phyloP scores from a whole-genome alignment of 2,888 invertebrate species.

The Alviniconcha strummeri region DNA sequence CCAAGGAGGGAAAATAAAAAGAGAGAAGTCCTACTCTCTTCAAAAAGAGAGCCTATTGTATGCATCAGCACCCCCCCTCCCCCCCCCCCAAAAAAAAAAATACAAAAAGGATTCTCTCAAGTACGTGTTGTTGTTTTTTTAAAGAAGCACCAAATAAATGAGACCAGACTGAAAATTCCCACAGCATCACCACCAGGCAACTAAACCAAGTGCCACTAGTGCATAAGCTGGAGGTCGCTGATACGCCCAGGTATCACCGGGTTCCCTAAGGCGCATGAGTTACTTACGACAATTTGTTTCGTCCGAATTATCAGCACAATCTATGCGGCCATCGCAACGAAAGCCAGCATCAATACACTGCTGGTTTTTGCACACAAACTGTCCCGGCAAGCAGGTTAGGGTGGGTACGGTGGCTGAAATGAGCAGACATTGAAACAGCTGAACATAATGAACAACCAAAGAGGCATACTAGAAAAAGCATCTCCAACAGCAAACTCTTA shows the following conservation, averaged over 20 bases:
- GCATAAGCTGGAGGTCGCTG: background rate
- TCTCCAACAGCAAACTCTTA: no score
- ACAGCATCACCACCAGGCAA: slow-evolving; percentile 18
- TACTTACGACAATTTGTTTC: slow-evolving; percentile 58
- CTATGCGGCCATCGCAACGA: slow-evolving; percentile 85
- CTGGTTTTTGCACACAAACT: slow-evolving; percentile 75
- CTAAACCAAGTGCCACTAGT: background rate
- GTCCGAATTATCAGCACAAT: slow-evolving; percentile 74
- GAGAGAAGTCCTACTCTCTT: no score
- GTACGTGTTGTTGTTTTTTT: no score
- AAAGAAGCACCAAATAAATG: no score
- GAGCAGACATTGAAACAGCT: background rate
- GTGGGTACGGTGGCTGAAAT: slow-evolving; percentile 45
- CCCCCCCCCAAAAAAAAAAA: no score
- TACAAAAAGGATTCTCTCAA: no score
- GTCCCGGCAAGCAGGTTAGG: slow-evolving; percentile 53
- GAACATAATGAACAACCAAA: no score
- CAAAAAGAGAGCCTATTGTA: no score
- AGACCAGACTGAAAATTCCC: background rate
- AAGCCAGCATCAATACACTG: slow-evolving; percentile 84
- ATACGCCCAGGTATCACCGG: background rate
- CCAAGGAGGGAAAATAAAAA: no score
- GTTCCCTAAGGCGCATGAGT: slow-evolving; percentile 28
- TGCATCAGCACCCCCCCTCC: no score
- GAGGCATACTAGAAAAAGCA: no score